Conservation (phyloP, 1,140 invertebrate species). For the Cheumatopsyche charites region DNA sequence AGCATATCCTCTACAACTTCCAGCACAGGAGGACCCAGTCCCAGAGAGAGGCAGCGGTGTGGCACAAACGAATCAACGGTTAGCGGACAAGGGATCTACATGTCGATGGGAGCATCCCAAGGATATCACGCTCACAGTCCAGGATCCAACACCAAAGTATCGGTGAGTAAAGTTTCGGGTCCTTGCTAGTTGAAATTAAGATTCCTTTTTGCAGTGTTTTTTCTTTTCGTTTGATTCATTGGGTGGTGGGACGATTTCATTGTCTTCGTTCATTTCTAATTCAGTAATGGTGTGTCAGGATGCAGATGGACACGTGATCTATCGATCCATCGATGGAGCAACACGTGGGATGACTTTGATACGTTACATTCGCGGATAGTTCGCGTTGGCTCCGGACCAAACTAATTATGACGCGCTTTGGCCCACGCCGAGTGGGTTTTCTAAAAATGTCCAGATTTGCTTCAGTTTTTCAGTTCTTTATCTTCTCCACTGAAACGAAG, state of each 20-base stretch:
- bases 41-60: conserved; percentile 51
- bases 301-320: too few relatives aligned
- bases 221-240: too few relatives aligned
- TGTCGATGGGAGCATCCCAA: conserved; percentile 52
- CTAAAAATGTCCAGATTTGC: conserved; percentile 21
- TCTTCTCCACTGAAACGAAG: not conserved
- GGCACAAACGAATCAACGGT: conserved; percentile 49
- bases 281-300: too few relatives aligned
- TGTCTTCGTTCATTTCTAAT: too few relatives aligned
- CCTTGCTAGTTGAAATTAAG: too few relatives aligned
- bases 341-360: too few relatives aligned
- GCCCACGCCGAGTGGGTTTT: conserved; percentile 24
- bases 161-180: conserved; percentile 51
- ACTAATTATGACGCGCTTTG: conserved; percentile 21
- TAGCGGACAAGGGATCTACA: conserved; percentile 51
- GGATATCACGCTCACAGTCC: conserved; percentile 54
- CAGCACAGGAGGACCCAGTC: conserved; percentile 54
- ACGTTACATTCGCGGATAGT: not conserved
- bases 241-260: too few relatives aligned
- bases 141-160: conserved; percentile 57
- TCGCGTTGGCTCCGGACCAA: conserved; percentile 20
- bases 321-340: too few relatives aligned
- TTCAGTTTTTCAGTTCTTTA: not conserved
- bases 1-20: conserved; percentile 57
- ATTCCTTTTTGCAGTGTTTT: too few relatives aligned